phyloP scores from a whole-genome alignment of 2,797 vertebrate species.

The Ctenopoma kingsleyae region DNA sequence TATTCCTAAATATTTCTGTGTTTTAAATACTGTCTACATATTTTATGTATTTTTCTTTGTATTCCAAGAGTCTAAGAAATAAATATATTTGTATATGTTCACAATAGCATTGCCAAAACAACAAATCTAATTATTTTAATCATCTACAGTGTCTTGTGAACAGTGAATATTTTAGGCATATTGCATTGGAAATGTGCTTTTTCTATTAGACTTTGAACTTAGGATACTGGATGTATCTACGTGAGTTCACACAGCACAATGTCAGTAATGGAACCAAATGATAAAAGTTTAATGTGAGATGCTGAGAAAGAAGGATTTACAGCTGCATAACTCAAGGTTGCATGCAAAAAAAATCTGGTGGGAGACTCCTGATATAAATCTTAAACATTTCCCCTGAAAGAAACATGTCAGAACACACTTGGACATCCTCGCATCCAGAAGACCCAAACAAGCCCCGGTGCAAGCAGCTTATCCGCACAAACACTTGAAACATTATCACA shows the following conservation, averaged over 20 bases:
- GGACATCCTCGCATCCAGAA: neutral
- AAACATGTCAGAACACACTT: conserved; percentile 13
- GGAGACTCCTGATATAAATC: conserved; percentile 28
- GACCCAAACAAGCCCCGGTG: conserved; percentile 21
- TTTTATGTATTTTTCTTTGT: too few species aligned
- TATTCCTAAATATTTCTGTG: too few species aligned
- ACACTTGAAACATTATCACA: conserved; percentile 46
- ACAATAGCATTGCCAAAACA: too few species aligned
- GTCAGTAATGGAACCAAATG: conserved; percentile 11
- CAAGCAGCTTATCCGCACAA: conserved; percentile 18
- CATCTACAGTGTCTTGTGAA: neutral
- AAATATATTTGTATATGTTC: too few species aligned
- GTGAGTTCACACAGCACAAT: conserved; percentile 6
- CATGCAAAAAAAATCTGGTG: conserved; percentile 3
- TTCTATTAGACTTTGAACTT: neutral
- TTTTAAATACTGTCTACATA: too few species aligned
- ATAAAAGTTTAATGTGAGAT: conserved; percentile 5
- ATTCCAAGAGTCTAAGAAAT: too few species aligned
- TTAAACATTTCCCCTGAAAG: neutral
- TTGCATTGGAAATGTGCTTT: neutral
- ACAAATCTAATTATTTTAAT: neutral
- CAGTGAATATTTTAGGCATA: neutral
- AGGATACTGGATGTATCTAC: neutral
- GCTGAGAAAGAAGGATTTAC: neutral
- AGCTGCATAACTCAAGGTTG: neutral